phyloP scores from a whole-genome alignment of 2,888 invertebrate species.

The Archaeoteleia sp. region DNA sequence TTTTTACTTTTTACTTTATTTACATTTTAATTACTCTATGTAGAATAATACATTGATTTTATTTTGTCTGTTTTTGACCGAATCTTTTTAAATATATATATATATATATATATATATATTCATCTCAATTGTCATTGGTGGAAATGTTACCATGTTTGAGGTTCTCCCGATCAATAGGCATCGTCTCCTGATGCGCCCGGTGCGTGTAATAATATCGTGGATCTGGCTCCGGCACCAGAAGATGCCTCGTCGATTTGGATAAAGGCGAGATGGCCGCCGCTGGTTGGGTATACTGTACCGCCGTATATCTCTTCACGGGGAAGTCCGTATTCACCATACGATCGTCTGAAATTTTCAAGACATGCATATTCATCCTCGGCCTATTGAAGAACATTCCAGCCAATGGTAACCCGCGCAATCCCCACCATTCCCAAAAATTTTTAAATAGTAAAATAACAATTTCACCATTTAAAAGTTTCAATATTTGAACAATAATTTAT shows the following conservation, averaged over 20 bases:
- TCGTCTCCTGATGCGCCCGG: conserved; percentile 74
- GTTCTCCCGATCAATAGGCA: conserved; percentile 72
- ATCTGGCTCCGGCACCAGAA: conserved; percentile 81
- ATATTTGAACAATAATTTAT: too few species aligned
- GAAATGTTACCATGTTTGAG: conserved; percentile 71
- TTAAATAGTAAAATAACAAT: too few species aligned
- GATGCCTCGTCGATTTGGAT: conserved; percentile 88
- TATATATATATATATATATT: too few species aligned
- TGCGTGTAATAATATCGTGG: conserved; percentile 81
- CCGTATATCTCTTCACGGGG: conserved; percentile 85
- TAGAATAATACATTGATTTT: too few species aligned
- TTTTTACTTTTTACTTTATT: background rate
- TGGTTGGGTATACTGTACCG: conserved; percentile 86
- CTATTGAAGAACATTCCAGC: too few species aligned
- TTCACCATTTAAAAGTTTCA: too few species aligned
- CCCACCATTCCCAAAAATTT: too few species aligned
- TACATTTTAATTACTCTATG: too few species aligned
- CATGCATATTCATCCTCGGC: conserved; percentile 10
- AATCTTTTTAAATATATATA: too few species aligned
- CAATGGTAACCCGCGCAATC: too few species aligned
- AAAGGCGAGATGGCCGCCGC: conserved; percentile 83
- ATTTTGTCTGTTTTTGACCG: too few species aligned
- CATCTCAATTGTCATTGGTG: too few species aligned
- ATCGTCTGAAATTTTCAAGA: conserved; percentile 76
- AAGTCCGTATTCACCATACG: conserved; percentile 84